These are phyloP conservation scores for Pygoscelis antarcticus DNA, from an alignment of 2,113 vertebrate genomes.

Conservation along the genomic window DNA sequence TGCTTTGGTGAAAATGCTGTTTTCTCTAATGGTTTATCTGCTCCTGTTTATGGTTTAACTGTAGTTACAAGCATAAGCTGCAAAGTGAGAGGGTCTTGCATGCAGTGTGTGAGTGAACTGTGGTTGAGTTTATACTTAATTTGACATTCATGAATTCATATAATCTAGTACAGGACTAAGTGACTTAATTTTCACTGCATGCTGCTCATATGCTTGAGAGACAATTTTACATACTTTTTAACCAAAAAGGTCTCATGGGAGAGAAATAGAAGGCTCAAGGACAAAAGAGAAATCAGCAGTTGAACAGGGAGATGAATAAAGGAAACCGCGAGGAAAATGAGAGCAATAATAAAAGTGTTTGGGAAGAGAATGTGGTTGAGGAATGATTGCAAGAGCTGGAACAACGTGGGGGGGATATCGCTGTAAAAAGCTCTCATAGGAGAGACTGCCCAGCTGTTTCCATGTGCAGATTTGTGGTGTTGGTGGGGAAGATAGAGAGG, in stretches of 20 bases:
- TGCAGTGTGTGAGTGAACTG: neutral
- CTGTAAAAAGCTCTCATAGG: neutral
- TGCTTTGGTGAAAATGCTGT: neutral
- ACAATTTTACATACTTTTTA: neutral
- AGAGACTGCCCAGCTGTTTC: neutral
- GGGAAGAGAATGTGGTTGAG: neutral
- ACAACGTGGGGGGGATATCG: fast-evolving
- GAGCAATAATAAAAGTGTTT: neutral
- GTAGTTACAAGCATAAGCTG: neutral
- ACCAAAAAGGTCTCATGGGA: neutral
- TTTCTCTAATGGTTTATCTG: neutral
- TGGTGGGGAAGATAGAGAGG: neutral
- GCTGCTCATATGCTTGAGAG: neutral
- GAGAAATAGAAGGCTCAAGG: neutral
- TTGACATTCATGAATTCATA: neutral
- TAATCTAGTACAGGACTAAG: neutral
- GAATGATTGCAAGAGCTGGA: neutral
- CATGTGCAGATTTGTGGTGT: neutral
- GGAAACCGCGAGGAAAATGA: neutral
- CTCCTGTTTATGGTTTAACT: neutral
- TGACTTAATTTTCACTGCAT: neutral
- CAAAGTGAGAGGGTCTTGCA: neutral
- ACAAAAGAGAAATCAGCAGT: neutral
- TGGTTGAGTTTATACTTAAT: neutral
- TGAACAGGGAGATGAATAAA: neutral